Conservation (phyloP, 2,888 invertebrate species). For the Thecophora atra region DNA sequence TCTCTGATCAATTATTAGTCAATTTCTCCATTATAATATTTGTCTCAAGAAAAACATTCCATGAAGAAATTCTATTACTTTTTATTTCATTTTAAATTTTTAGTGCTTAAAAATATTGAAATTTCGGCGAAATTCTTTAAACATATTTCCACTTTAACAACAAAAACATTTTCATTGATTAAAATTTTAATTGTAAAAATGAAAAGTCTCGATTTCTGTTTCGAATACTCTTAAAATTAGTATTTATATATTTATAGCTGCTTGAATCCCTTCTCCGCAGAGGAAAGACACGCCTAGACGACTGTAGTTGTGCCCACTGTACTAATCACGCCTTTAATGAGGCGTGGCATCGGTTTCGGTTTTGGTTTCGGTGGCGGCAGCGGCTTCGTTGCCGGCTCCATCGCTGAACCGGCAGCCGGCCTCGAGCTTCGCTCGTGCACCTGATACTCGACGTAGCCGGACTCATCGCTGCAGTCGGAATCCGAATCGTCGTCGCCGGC, state of each 20-base stretch:
- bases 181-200: too few species aligned
- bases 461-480: conserved; percentile 90
- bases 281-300: conserved; percentile 46
- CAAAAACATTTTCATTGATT: background rate
- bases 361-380: conserved; percentile 57
- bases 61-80: too few species aligned
- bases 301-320: conserved; percentile 45
- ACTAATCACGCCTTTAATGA: conserved; percentile 45
- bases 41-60: too few species aligned
- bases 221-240: too few species aligned
- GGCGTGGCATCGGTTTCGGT: conserved; percentile 49
- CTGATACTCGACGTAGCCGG: conserved; percentile 85
- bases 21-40: too few species aligned
- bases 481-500: conserved; percentile 66
- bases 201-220: too few species aligned
- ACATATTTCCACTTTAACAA: background rate
- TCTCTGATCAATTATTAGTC: too few species aligned
- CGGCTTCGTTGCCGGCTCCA: conserved; percentile 43
- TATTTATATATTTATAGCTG: too few species aligned
- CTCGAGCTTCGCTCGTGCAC: conserved; percentile 58
- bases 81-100: too few species aligned
- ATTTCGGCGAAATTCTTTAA: too few species aligned
- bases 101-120: too few species aligned
- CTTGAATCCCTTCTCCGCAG: background rate
- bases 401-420: conserved; percentile 31